These are phyloP conservation scores for Channallabes apus DNA, from an alignment of 2,797 vertebrate genomes.

Conservation along the genomic window DNA sequence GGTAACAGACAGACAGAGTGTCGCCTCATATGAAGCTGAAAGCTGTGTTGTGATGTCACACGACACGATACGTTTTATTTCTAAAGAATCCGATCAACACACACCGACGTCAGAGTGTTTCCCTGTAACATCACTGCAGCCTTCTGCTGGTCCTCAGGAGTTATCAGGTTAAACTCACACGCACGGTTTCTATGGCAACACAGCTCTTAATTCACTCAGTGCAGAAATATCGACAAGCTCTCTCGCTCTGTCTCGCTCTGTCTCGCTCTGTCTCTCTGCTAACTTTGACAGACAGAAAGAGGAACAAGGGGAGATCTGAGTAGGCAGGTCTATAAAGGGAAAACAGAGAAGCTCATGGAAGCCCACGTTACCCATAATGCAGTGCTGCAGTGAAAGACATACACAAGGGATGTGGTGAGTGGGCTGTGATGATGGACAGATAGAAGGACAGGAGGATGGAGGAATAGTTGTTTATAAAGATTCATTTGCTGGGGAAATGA, in stretches of 20 bases:
- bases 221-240: conserved; percentile 61
- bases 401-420: not conserved
- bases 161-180: not conserved
- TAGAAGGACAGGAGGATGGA: not conserved
- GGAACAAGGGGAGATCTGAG: not conserved
- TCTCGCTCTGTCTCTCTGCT: not conserved
- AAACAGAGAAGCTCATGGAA: not conserved
- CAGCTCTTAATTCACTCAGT: conserved; percentile 56
- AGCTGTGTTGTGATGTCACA: conserved; percentile 12
- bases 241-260: no score
- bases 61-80: conserved; percentile 11
- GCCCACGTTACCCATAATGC: not conserved
- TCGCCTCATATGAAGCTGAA: not conserved
- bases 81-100: not conserved
- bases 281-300: not conserved
- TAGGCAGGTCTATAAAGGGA: not conserved
- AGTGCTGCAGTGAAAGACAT: not conserved
- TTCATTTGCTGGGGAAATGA: not conserved
- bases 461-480: not conserved
- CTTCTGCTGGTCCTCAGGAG: not conserved
- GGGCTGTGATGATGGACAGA: not conserved
- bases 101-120: no score
- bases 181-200: conserved; percentile 70
- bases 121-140: not conserved
- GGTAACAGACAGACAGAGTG: not conserved